phyloP scores from a whole-genome alignment of 2,888 invertebrate species.

The Disparrhopalites patrizii region DNA sequence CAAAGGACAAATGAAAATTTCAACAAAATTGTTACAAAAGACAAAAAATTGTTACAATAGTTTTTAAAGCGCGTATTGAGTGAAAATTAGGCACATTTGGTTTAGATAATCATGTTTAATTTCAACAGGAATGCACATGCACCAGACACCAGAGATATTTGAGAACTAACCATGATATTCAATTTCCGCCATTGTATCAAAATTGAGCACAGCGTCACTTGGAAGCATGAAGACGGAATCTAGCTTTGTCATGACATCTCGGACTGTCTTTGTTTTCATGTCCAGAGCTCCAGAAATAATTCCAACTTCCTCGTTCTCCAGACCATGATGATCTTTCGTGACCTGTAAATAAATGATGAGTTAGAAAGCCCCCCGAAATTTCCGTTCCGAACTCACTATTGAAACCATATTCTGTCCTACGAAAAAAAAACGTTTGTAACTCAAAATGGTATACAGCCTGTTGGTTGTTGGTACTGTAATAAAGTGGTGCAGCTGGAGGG shows the following conservation, averaged over 20 bases:
- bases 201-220: conserved; percentile 81
- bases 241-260: conserved; percentile 94
- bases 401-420: background rate
- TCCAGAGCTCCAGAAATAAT: conserved; percentile 96
- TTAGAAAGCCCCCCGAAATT: no score
- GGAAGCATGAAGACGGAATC: conserved; percentile 87
- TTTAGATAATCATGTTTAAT: no score
- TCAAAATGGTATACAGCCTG: background rate
- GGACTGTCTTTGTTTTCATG: conserved; percentile 86
- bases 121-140: no score
- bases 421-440: background rate
- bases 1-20: no score
- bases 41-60: no score
- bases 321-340: conserved; percentile 80
- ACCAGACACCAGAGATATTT: background rate
- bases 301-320: conserved; percentile 91
- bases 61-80: no score
- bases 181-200: conserved; percentile 94
- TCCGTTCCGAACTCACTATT: no score
- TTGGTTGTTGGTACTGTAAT: no score
- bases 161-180: conserved; percentile 72
- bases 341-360: conserved; percentile 57
- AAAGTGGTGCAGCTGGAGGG: no score
- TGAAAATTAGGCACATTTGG: no score
- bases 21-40: no score